phyloP scores from a whole-genome alignment of 2,888 invertebrate genomes.

The Hypercompe scribonia region DNA sequence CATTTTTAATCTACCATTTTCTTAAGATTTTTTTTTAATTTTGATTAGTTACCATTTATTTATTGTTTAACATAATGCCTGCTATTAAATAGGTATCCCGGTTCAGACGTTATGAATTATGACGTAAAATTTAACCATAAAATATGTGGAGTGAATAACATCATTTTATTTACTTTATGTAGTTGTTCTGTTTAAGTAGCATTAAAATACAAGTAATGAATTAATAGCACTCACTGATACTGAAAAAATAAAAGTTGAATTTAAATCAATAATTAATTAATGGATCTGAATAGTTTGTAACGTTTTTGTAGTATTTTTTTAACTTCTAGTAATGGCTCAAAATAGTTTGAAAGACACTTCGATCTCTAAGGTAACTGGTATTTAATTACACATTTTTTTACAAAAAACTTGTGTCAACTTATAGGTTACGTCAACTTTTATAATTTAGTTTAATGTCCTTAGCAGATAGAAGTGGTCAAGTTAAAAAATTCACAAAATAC shows the following conservation, averaged over 20 bases:
- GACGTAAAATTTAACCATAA: constrained; percentile 12
- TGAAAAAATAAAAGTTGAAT: not conserved
- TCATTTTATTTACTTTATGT: not conserved
- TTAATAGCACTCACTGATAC: not conserved
- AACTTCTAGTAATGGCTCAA: not conserved
- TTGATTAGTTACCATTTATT: not conserved
- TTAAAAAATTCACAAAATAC: not conserved
- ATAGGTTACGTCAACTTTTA: too few relatives aligned
- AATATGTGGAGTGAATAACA: constrained; percentile 7
- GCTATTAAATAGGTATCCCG: constrained; percentile 19
- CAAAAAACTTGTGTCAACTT: not conserved
- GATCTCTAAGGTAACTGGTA: not conserved
- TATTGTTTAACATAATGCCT: constrained; percentile 29
- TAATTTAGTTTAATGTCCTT: not conserved
- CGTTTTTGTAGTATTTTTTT: not conserved
- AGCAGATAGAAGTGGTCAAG: not conserved
- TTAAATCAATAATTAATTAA: not conserved
- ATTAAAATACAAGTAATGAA: not conserved
- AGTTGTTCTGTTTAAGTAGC: constrained; percentile 4
- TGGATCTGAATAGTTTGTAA: too few relatives aligned
- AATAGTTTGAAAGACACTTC: not conserved
- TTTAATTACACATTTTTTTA: not conserved
- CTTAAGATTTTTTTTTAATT: constrained; percentile 9
- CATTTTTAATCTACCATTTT: constrained; percentile 29
- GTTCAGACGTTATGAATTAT: constrained; percentile 9